Percentiles rank a stretch among this genome's conserved stretches.
Conservation (phyloP, 2,113 vertebrate genomes). For the Oryzias curvinotus region DNA sequence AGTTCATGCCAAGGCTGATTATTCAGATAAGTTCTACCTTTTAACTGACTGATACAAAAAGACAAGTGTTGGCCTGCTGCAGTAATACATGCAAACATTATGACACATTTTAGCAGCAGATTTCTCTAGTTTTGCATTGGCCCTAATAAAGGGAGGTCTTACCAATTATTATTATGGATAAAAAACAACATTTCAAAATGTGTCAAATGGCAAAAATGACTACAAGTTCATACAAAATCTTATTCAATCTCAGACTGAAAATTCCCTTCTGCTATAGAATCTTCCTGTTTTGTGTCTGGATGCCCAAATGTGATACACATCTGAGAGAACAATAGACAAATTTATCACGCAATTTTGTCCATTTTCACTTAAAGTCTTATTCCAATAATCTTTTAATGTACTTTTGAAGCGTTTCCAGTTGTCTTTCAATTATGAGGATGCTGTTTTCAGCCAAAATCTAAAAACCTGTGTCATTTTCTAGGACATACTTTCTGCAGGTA, state of each 20-base stretch:
- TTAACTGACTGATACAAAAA: conserved; percentile 14
- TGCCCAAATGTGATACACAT: conserved; percentile 61
- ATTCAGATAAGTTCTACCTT: conserved; percentile 54
- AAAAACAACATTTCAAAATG: no score
- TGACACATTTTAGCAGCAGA: background rate
- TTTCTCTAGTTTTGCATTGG: no score
- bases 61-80: conserved; percentile 15
- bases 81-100: background rate
- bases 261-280: conserved; percentile 6
- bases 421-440: no score
- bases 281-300: conserved; percentile 28
- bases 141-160: no score
- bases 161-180: no score
- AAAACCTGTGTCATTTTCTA: no score
- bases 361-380: conserved; percentile 58
- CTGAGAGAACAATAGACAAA: conserved; percentile 58
- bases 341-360: conserved; percentile 58
- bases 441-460: no score
- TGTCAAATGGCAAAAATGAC: no score
- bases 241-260: conserved; percentile 1
- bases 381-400: no score
- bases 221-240: no score
- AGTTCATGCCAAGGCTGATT: conserved; percentile 39
- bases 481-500: no score
- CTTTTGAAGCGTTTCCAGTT: no score